Percentiles rank a stretch among this genome's conserved stretches.
These are phyloP conservation scores for Ardeotis arabs DNA, from an alignment of 2,113 vertebrate genomes.

Conservation along the genomic window DNA sequence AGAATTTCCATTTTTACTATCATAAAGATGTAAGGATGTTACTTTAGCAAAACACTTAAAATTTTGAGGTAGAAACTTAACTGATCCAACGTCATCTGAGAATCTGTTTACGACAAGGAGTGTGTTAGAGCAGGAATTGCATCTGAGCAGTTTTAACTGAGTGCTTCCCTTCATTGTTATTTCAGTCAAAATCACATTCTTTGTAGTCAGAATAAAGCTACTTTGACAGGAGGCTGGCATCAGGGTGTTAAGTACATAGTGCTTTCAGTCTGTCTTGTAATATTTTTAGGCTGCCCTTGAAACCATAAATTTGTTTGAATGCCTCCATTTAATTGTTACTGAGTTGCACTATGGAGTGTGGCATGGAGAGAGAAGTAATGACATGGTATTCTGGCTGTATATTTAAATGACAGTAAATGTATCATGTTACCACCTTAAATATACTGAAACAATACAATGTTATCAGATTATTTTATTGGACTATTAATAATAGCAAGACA, in stretches of 20 bases:
- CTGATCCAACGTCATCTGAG: not conserved
- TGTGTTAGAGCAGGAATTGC: not conserved
- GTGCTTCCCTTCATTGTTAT: not conserved
- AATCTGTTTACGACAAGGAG: not conserved
- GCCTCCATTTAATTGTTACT: not conserved
- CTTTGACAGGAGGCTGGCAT: constrained; percentile 4
- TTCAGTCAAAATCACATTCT: not conserved
- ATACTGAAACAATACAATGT: not conserved
- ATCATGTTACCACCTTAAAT: not conserved
- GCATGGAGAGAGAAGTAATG: not conserved
- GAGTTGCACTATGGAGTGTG: not conserved
- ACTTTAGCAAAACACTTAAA: not conserved
- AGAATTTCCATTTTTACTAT: not conserved
- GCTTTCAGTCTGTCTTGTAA: not conserved
- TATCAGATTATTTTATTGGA: not conserved
- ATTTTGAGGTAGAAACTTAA: not conserved
- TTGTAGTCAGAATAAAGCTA: not conserved
- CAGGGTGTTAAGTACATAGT: not conserved
- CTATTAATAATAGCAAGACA: not conserved
- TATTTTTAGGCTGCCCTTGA: constrained; percentile 14
- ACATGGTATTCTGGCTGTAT: not conserved
- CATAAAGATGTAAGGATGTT: not conserved
- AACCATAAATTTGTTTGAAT: not conserved
- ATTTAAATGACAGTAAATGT: constrained; percentile 8
- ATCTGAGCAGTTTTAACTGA: not conserved